Base-by-base conservation (phyloP, 2,797 vertebrate genomes). In the Eremophila alpestris region DNA sequence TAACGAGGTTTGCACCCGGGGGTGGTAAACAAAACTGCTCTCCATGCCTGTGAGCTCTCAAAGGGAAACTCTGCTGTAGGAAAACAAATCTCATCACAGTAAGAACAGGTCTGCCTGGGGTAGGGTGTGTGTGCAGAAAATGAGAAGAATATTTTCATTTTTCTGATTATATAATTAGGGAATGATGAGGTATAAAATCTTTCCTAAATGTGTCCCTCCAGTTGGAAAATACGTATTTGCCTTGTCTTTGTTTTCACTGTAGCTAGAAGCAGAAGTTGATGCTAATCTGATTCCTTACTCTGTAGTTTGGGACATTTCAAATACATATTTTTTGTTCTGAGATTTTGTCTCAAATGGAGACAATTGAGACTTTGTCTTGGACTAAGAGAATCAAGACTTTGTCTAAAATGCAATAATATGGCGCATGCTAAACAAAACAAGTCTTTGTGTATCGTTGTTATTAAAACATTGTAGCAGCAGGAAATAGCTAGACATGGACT, bases 401-500 rank as follows among this genome's bases (percentile, higher is more conserved):
- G 94, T 96, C 79, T 90, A 82, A 91, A 92, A 82, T 30, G 85
- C 79, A 86, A 32, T 65, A 73, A 78, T 85, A 90, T 16, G 80
- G 73, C 0, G 2, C 73, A 88, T 2, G 29, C 83, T 90, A 91
- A 96, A 96, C 91, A 94, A 89, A 96, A 97, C 74, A 76, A 90
- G 83, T 69, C 93, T 95, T 95, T 94, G 87, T 94, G 85, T 81
- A 82, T 84, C 48, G 46, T 78, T 78, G 83, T 91, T 95, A 86
- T 95, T 91, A 88, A 95, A 95, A 92, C 91, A 94, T 89, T 95
- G 51, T 60, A 95, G 91, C 83, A 89, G 74, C 89, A 94, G 92
- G 92, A 94, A 94, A 89, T 46, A 89, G 93, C 85, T 52, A 65
- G 84, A 56, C 69, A 10, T 21, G 49, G 82, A 81, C 83, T 86